These are phyloP conservation scores for Carettochelys insculpta DNA, from an alignment of 2,113 vertebrate species.

Conservation along the genomic window DNA sequence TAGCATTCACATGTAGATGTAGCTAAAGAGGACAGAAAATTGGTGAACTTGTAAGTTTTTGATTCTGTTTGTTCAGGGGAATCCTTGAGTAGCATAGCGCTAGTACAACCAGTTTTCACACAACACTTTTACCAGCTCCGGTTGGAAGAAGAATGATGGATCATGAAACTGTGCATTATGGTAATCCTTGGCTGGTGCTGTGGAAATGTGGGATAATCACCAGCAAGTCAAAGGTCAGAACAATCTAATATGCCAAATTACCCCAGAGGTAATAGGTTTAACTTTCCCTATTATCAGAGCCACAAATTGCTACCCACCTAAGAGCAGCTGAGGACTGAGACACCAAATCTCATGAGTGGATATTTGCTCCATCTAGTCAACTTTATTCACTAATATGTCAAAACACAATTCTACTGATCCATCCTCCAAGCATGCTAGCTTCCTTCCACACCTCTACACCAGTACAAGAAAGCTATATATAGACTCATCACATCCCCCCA, in stretches of 20 bases:
- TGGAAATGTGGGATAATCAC: neutral
- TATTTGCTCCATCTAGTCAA: neutral
- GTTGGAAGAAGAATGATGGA: no score
- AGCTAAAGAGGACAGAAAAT: neutral
- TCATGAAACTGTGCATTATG: neutral
- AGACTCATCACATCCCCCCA: neutral
- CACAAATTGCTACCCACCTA: neutral
- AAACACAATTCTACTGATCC: conserved; percentile 15
- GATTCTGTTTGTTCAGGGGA: neutral
- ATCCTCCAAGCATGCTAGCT: neutral
- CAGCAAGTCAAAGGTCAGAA: neutral
- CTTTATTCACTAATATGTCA: conserved; percentile 9
- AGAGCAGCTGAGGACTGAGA: neutral
- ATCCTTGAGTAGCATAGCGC: neutral
- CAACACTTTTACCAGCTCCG: neutral
- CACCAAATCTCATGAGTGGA: neutral
- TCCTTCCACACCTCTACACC: neutral
- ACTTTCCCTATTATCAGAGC: neutral
- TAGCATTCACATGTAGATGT: no score
- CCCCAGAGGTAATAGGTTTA: neutral
- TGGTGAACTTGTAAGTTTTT: neutral
- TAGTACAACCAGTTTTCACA: neutral
- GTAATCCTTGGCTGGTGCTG: neutral
- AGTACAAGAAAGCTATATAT: neutral
- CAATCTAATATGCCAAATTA: neutral